Evolutionary conservation across 2,113 vertebrate species (phyloP), one percentile per base, ranked within the genome.

Genomic region (Nyctibius bracteatus): DNA sequence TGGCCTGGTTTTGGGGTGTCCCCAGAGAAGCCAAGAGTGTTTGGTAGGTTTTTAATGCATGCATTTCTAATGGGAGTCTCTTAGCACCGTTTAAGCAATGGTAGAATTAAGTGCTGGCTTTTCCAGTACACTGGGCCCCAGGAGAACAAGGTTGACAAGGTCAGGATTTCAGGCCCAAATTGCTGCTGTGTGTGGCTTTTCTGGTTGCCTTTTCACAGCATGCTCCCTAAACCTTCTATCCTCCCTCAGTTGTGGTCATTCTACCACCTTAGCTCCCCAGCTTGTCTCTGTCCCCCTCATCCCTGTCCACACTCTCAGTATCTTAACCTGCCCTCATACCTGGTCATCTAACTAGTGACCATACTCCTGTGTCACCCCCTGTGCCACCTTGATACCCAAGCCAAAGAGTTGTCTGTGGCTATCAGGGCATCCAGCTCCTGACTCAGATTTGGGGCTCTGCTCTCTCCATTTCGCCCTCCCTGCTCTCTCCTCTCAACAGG

Each of bases 31-130:
- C 68, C 62, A 63, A 67, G 89, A 93, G n/a, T 41, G 79, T 88
- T 95, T 92, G 85, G 81, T 78, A 83, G 67, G 67, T 89, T 97
- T 97, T 95, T 95, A 96, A 96, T 97, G 87, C 92, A 80, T 95
- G 84, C 94, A 95, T 97, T 88, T 94, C 57, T 92, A 95, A 96
- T 93, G 81, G 75, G 77, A 97, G 86, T 73, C 96, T 97, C 96
- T 97, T 97, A 95, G 94, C 81, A 72, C 82, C 87, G 5, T 97
- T 98, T 97, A 97, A 94, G 93, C 85, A 73, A 75, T 68, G 82
- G 92, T 86, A 93, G 93, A 97, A 96, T 86, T 96, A 95, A 96
- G 54, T 59, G 94, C 82, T 89, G 81, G 4, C 46, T 97, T 97
- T 96, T 87, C 77, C 81, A 85, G 84, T 85, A 87, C 70, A 44